Percentiles rank a stretch among this genome's conserved stretches.
Evolutionary conservation across 2,113 vertebrate genomes (phyloP).

Genomic region (Carettochelys insculpta): DNA sequence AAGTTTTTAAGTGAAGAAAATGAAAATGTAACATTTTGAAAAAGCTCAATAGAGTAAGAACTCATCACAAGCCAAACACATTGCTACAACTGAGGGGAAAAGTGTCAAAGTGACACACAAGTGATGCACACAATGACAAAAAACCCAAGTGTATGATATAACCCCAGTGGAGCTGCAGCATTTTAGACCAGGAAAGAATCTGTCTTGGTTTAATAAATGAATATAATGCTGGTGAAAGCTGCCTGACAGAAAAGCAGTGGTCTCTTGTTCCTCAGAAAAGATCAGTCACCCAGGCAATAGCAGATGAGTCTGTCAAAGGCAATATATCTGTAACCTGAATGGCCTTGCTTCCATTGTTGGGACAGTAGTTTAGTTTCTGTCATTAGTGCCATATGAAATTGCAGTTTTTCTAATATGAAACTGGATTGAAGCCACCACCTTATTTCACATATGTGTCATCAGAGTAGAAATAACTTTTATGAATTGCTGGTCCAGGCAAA

Average conservation of each 20-base stretch:
- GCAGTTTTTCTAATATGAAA: neutral
- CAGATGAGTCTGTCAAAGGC: neutral
- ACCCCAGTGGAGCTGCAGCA: neutral
- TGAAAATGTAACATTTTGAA: too few species aligned
- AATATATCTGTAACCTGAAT: neutral
- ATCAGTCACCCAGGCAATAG: accelerated
- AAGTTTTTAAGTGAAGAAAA: neutral
- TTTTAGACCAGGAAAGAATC: too few species aligned
- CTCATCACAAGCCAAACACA: too few species aligned
- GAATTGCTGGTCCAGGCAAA: neutral
- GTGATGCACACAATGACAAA: too few species aligned
- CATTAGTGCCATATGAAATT: neutral
- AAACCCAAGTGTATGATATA: neutral
- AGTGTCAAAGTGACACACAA: too few species aligned
- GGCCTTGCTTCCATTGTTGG: neutral
- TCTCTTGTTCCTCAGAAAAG: neutral
- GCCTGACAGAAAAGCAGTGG: neutral
- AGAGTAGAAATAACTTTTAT: neutral
- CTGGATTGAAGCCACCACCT: neutral
- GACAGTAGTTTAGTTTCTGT: accelerated
- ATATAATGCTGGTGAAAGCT: too few species aligned
- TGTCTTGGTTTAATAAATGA: too few species aligned
- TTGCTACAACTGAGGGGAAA: too few species aligned
- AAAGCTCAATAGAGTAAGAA: too few species aligned
- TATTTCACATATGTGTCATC: neutral